Evolutionary conservation across 2,888 invertebrate species (phyloP), one percentile per base, ranked within the genome.

Genomic region (Theretra japonica): DNA sequence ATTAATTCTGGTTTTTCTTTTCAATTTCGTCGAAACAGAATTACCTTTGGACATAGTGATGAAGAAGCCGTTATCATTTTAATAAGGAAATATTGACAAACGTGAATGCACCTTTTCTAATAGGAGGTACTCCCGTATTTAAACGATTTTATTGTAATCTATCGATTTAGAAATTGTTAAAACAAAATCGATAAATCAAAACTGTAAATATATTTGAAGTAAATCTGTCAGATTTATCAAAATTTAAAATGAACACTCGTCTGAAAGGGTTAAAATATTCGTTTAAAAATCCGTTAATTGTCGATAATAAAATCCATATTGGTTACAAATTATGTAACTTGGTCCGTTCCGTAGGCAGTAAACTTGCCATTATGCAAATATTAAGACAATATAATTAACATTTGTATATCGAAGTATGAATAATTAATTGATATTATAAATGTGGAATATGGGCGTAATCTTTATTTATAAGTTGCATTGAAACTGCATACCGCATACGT

Each of bases 271-370:
- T 15, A n/a, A 21, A 21, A 11, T 41, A 48, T 23, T 65, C 65
- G 23, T 65, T 41, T 65, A 65, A 15, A 25, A 65, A 48, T 65
- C 41, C 57, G 48, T 58, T 58, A 72, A 53, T 68, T 73, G 48
- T 70, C 57, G 28, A 25, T 70, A 60, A 75, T 75, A 68, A 75
- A 68, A 71, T 50, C 69, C 71, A 41, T 69, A 70, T 73, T 68
- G 71, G 74, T 68, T 60, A n/a, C 70, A 56, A 68, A 76, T 73
- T 75, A 73, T 72, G 69, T 65, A 74, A 72, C 56, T 68, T 70
- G 8, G 50, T 71, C 69, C 73, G 70, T 58, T 71, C 73, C 70
- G 76, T 75, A 75, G 73, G 76, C 71, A 72, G 75, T 75, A 73
- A 73, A 74, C 15, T 71, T 70, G 53, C 59, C 62, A 73, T 74